Evolutionary conservation across 1,140 invertebrate species (phyloP).

Genomic region (Myzus persicae): DNA sequence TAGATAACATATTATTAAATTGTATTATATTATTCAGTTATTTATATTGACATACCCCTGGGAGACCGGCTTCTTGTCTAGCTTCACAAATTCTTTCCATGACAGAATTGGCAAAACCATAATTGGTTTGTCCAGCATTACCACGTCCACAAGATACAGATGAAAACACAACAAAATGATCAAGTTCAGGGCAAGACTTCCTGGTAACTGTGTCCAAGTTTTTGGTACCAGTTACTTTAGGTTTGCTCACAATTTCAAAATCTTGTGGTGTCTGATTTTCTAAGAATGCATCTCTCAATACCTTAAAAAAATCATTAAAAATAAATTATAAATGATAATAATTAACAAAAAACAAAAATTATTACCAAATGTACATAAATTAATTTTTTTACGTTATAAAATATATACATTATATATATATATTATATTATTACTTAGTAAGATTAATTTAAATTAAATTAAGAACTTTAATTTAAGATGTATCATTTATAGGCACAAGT

Average conservation of each 20-base stretch:
- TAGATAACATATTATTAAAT: too few species aligned
- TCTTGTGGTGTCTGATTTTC: conserved; percentile 85
- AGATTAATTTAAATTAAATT: too few species aligned
- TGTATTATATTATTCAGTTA: not conserved
- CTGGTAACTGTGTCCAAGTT: conserved; percentile 79
- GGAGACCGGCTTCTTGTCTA: conserved; percentile 80
- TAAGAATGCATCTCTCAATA: conserved; percentile 85
- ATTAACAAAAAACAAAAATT: not conserved
- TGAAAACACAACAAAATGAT: conserved; percentile 94
- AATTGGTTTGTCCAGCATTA: conserved; percentile 94
- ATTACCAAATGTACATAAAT: not conserved
- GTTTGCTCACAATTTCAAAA: conserved; percentile 78
- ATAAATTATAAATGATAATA: not conserved
- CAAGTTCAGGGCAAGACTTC: conserved; percentile 77
- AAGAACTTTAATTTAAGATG: too few species aligned
- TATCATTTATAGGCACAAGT: too few species aligned
- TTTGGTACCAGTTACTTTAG: conserved; percentile 73
- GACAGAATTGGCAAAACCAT: conserved; percentile 92
- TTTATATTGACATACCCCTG: conserved; percentile 67
- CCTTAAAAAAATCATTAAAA: conserved; percentile 64
- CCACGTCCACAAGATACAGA: conserved; percentile 93
- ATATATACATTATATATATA: too few species aligned
- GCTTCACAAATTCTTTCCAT: conserved; percentile 95
- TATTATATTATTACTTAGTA: too few species aligned
- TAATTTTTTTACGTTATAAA: not conserved